phyloP scores from a whole-genome alignment of 2,797 vertebrate genomes.

The Octomys mimax region DNA sequence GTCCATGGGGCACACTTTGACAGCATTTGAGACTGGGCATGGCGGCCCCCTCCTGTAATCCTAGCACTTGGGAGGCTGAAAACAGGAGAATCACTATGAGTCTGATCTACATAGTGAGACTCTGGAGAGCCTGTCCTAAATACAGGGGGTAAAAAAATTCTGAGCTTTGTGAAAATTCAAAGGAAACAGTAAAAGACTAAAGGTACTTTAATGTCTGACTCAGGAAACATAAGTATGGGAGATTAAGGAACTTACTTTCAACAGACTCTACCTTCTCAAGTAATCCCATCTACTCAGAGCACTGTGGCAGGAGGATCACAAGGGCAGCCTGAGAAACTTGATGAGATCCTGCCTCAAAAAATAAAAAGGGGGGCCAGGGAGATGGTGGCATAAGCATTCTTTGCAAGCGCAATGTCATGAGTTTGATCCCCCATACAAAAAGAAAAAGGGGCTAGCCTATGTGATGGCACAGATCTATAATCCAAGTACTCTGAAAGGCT shows the following conservation, averaged over 20 bases:
- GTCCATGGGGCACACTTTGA: no score
- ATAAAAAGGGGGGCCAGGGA: background rate
- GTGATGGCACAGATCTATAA: background rate
- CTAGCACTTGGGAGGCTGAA: no score
- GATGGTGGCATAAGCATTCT: no score
- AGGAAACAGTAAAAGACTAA: constrained; percentile 8
- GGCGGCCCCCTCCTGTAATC: no score
- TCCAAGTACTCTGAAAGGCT: background rate
- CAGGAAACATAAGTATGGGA: background rate
- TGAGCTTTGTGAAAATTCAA: constrained; percentile 29
- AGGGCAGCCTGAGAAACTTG: background rate
- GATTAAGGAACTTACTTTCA: background rate
- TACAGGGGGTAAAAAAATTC: background rate
- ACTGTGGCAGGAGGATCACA: background rate
- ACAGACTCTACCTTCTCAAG: background rate
- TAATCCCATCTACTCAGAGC: background rate
- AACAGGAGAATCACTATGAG: no score
- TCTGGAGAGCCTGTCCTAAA: no score
- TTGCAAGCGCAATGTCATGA: no score
- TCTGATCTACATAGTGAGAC: no score
- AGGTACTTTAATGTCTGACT: constrained; percentile 49
- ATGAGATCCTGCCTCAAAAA: background rate
- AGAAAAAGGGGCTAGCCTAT: background rate
- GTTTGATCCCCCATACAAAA: background rate
- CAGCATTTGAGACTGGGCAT: no score